These are phyloP conservation scores for Heliconius nattereri DNA, from an alignment of 1,140 invertebrate species.

Conservation along the genomic window DNA sequence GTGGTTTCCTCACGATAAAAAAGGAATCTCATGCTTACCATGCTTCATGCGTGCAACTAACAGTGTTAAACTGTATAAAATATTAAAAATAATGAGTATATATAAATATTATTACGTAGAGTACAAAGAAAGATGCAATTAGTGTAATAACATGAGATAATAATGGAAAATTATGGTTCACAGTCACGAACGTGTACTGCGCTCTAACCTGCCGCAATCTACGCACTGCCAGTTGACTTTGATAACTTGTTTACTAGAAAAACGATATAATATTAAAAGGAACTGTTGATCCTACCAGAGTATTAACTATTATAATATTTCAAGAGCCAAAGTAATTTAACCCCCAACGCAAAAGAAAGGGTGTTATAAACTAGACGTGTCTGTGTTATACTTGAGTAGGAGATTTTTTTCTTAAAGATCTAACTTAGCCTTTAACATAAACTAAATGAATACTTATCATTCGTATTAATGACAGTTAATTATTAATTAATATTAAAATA, in stretches of 20 bases:
- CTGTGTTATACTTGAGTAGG: too few species aligned
- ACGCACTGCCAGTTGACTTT: neutral
- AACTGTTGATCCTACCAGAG: neutral
- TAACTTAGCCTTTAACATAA: neutral
- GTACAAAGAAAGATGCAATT: slow-evolving; percentile 9
- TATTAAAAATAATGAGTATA: neutral
- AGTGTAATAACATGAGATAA: slow-evolving; percentile 16
- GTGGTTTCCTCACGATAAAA: too few species aligned
- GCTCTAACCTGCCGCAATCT: neutral
- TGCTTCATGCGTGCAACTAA: too few species aligned
- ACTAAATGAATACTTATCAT: neutral
- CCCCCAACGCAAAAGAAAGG: too few species aligned
- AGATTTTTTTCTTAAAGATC: too few species aligned
- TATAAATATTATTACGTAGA: neutral
- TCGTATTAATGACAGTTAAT: neutral
- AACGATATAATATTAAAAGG: neutral
- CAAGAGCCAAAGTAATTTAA: too few species aligned
- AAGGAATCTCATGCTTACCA: too few species aligned
- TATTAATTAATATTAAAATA: neutral
- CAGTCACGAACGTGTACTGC: slow-evolving; percentile 14
- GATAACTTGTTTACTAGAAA: neutral
- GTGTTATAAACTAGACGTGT: too few species aligned
- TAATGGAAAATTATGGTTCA: slow-evolving; percentile 17
- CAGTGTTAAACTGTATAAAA: too few species aligned
- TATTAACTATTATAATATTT: too few species aligned